Conservation (phyloP, 2,797 vertebrate species). For the Novumbra hubbsi region DNA sequence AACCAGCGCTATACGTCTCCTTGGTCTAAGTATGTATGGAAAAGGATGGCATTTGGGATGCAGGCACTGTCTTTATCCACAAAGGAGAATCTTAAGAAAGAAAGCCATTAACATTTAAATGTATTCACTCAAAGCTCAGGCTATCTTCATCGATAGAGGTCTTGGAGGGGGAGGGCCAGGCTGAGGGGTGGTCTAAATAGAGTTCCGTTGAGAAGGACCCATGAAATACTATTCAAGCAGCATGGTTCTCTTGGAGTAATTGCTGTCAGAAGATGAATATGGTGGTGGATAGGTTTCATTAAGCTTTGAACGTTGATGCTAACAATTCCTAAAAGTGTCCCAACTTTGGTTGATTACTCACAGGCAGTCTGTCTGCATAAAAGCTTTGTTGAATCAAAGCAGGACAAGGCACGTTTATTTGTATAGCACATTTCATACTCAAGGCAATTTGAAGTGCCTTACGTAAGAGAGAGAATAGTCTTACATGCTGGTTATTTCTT, state of each 20-base stretch:
- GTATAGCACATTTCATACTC: too few relatives aligned
- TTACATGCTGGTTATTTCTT: too few relatives aligned
- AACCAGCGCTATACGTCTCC: too few relatives aligned
- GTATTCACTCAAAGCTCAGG: constrained; percentile 40
- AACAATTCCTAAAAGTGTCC: too few relatives aligned
- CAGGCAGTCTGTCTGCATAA: too few relatives aligned
- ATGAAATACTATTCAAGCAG: not conserved
- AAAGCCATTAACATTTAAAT: constrained; percentile 66
- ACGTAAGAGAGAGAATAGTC: not conserved
- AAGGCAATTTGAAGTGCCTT: too few relatives aligned
- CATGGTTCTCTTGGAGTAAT: not conserved
- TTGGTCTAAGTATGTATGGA: constrained; percentile 24
- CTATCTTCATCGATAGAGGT: constrained; percentile 49
- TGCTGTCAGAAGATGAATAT: not conserved
- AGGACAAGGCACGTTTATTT: too few relatives aligned
- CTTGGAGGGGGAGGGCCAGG: constrained; percentile 32
- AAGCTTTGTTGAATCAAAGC: too few relatives aligned
- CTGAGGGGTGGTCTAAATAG: too few relatives aligned
- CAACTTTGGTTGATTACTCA: too few relatives aligned
- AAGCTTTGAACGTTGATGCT: too few relatives aligned
- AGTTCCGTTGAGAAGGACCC: not conserved
- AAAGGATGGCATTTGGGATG: constrained; percentile 53
- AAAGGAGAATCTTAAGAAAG: constrained; percentile 40
- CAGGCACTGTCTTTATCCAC: constrained; percentile 53
- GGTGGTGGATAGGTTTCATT: too few relatives aligned